phyloP scores from a whole-genome alignment of 1,140 invertebrate species.

The Thaumetopoea pityocampa region DNA sequence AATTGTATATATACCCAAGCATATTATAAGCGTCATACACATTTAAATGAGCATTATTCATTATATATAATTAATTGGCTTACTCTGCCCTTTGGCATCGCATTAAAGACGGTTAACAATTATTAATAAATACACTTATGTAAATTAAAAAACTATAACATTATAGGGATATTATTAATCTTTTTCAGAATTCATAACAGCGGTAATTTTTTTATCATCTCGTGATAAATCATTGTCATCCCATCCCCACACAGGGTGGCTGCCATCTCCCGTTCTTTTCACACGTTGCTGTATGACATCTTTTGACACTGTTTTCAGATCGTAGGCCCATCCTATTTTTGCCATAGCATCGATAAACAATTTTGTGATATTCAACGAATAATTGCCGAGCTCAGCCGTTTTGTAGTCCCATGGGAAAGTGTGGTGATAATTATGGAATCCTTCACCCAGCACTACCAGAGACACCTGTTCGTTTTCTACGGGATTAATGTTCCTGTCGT shows the following conservation, averaged over 20 bases:
- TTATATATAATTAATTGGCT: too few species aligned
- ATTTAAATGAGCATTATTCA: too few species aligned
- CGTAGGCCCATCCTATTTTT: slow-evolving; percentile 79
- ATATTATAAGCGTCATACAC: too few species aligned
- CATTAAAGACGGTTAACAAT: too few species aligned
- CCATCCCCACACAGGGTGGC: slow-evolving; percentile 64
- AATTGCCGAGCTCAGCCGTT: slow-evolving; percentile 79
- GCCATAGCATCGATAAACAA: slow-evolving; percentile 81
- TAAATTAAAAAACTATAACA: slow-evolving; percentile 3
- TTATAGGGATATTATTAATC: slow-evolving; percentile 13
- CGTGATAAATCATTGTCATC: slow-evolving; percentile 45
- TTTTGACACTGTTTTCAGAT: slow-evolving; percentile 77
- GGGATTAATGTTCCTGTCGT: slow-evolving; percentile 83
- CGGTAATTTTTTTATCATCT: slow-evolving; percentile 51
- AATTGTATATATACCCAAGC: too few species aligned
- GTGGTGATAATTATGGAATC: slow-evolving; percentile 88
- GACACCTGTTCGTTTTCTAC: slow-evolving; percentile 79
- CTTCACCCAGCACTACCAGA: slow-evolving; percentile 76
- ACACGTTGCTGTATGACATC: slow-evolving; percentile 74
- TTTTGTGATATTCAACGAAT: slow-evolving; percentile 78
- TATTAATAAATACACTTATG: too few species aligned
- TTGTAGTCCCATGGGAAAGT: slow-evolving; percentile 86
- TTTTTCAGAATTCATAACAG: slow-evolving; percentile 27
- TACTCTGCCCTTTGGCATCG: too few species aligned
- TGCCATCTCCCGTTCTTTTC: slow-evolving; percentile 81